phyloP scores from a whole-genome alignment of 2,888 invertebrate genomes.

The Orthonychiurus folsomi region DNA sequence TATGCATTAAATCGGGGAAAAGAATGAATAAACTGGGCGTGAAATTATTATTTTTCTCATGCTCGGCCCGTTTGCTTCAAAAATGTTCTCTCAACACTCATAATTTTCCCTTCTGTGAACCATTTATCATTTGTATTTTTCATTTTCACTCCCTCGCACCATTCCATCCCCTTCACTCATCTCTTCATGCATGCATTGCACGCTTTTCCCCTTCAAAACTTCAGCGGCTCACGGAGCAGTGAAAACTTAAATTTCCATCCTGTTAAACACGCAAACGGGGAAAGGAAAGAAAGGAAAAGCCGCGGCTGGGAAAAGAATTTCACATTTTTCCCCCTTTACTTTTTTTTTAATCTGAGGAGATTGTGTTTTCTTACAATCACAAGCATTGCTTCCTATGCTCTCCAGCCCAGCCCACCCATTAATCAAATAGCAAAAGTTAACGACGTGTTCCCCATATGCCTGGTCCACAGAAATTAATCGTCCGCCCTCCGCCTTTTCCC shows the following conservation, averaged over 20 bases:
- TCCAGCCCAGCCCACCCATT: not conserved
- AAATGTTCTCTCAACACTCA: not conserved
- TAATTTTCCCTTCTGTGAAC: slow-evolving; percentile 2
- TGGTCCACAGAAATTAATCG: too few species aligned
- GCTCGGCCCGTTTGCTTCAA: not conserved
- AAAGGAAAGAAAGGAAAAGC: not conserved
- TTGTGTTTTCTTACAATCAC: not conserved
- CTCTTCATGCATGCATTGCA: too few species aligned
- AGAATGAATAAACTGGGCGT: not conserved
- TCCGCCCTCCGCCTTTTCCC: too few species aligned
- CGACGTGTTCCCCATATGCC: too few species aligned
- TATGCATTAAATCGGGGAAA: not conserved
- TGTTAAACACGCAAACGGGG: too few species aligned
- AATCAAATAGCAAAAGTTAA: not conserved
- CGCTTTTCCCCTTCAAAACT: too few species aligned
- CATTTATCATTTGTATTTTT: slow-evolving; percentile 6
- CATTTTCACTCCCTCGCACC: slow-evolving; percentile 3
- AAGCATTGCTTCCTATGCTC: not conserved
- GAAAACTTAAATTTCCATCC: too few species aligned
- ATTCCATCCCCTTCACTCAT: not conserved
- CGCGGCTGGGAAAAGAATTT: not conserved
- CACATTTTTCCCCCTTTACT: not conserved
- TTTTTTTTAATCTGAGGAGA: not conserved
- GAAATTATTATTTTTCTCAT: not conserved
- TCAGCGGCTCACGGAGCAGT: too few species aligned